Conservation (phyloP, 2,797 vertebrate species). For the Yasuhikotakia modesta region DNA sequence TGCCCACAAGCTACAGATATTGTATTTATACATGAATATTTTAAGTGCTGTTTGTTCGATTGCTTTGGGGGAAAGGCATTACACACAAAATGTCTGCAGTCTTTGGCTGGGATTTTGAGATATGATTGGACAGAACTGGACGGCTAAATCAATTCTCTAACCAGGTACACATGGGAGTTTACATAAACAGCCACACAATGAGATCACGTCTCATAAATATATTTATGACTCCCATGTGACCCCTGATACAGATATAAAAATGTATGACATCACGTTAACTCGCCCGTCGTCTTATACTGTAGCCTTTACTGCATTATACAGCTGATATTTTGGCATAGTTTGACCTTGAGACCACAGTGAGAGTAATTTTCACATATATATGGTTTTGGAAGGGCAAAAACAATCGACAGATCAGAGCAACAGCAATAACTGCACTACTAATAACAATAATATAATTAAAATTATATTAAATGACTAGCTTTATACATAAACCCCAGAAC, state of each 20-base stretch:
- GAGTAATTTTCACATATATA: slow-evolving; percentile 61
- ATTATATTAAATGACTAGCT: too few relatives aligned
- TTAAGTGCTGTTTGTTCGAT: background rate
- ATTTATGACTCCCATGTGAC: background rate
- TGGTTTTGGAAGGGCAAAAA: too few relatives aligned
- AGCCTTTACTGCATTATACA: background rate
- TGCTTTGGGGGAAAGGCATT: slow-evolving; percentile 1
- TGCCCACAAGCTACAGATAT: slow-evolving; percentile 17
- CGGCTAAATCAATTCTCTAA: background rate
- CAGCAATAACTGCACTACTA: slow-evolving; percentile 68
- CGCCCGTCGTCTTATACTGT: background rate
- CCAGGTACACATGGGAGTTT: background rate
- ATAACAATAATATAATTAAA: slow-evolving; percentile 43
- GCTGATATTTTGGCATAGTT: background rate
- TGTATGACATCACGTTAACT: background rate
- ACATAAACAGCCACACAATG: background rate
- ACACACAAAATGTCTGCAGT: slow-evolving; percentile 27
- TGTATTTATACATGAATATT: background rate
- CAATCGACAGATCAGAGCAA: slow-evolving; percentile 56
- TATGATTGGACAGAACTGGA: slow-evolving; percentile 2
- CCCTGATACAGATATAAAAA: background rate
- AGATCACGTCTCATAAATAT: background rate
- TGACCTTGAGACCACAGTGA: background rate
- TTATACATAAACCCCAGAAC: too few relatives aligned
- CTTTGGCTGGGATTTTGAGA: slow-evolving; percentile 65